Base-by-base conservation (phyloP, 2,113 vertebrate genomes). In the Chaetodon trifascialis region DNA sequence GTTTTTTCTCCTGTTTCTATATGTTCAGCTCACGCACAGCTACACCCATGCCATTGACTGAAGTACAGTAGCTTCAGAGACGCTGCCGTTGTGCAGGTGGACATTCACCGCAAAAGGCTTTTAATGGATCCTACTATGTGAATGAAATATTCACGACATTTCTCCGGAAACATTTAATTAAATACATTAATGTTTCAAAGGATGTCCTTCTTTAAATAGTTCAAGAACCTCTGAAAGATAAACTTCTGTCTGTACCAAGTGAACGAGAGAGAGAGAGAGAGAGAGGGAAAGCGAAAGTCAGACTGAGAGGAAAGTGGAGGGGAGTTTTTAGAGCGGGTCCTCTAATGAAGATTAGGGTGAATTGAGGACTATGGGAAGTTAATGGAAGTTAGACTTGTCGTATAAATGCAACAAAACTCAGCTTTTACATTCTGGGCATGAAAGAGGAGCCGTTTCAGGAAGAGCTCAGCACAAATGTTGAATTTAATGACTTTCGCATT, bases 111-210 rank as follows among this genome's bases (percentile, higher is more conserved):
- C 51, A 66, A 91, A 84, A 84, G 73, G 58, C 38, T 81, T 93
- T 82, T 89, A 89, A 90, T 88, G 88, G 86, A 82, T 93, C 74
- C 47, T 25, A 84, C 80, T 80, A 76, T 15, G 17, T 60, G 52
- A 65, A 85, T 93, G 62, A 88, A 91, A 93, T 91, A 92, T 92
- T 94, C 78, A 91, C 5, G n/a, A 66, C 64, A 80, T 87, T 89
- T 91, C 55, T 85, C 69, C 49, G 49, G 82, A 84, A 89, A 88
- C 85, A 84, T 94, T 91, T 93, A 83, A 93, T 93, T 88, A 86
- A 84, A 78, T 73, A 14, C 30, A 84, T 93, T 73, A 90, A 91
- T 90, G 84, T 90, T 93, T 91, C 76, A 92, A 82, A 86, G 52
- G 72, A 65, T 23, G 54, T 69, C 9, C 56, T 65, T 65, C 84